Evolutionary conservation across 2,797 vertebrate species (phyloP).

Genomic region (Triplophysa yarkandensis): DNA sequence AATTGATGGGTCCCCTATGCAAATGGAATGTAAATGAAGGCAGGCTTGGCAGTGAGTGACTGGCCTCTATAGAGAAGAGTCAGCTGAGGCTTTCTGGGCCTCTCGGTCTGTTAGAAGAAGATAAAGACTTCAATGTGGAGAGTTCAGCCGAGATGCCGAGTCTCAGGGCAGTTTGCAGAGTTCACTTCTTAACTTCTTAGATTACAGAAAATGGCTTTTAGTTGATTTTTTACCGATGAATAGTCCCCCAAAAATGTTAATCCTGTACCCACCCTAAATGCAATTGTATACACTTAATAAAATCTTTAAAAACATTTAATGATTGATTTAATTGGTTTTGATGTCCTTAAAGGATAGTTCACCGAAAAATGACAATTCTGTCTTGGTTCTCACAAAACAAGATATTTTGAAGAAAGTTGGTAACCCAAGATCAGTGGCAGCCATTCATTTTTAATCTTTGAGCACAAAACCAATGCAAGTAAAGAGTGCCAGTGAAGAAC

Average conservation of each 20-base stretch:
- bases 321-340: no score
- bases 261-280: neutral
- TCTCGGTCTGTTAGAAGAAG: constrained; percentile 75
- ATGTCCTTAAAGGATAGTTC: no score
- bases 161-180: constrained; percentile 72
- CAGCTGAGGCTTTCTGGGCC: constrained; percentile 66
- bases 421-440: no score
- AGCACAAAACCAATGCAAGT: no score
- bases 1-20: constrained; percentile 77
- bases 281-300: no score
- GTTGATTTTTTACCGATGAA: neutral
- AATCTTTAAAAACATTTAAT: no score
- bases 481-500: no score
- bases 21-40: constrained; percentile 79
- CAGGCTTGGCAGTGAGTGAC: constrained; percentile 66
- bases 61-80: constrained; percentile 66
- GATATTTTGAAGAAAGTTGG: no score
- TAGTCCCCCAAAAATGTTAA: neutral
- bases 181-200: constrained; percentile 55
- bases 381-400: no score
- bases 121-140: constrained; percentile 76
- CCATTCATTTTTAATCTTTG: no score
- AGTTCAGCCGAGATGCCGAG: constrained; percentile 74
- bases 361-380: no score
- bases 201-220: constrained; percentile 22